Evolutionary conservation across 2,797 vertebrate genomes (phyloP).

Genomic region (Micrastur ruficollis): DNA sequence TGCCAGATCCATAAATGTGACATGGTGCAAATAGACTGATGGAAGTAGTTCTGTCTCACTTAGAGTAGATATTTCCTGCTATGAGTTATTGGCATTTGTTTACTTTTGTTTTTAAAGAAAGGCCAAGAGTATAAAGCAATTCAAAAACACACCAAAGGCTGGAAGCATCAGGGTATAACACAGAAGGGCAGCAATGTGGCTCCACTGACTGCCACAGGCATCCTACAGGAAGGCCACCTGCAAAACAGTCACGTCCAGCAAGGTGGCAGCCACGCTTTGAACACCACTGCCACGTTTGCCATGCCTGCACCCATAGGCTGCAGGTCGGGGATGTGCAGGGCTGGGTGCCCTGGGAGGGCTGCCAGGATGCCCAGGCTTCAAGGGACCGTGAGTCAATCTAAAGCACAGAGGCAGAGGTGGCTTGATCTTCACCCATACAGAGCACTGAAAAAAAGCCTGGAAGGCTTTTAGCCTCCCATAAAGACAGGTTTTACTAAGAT

Average conservation of each 20-base stretch:
- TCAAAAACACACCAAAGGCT: not conserved
- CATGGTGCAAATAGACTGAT: not conserved
- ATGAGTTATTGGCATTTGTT: not conserved
- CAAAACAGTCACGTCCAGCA: not conserved
- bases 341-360: rapidly evolving
- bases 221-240: not conserved
- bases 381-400: not conserved
- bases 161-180: not conserved
- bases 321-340: no score
- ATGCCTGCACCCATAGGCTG: not conserved
- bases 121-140: not conserved
- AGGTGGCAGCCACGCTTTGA: not conserved
- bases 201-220: not conserved
- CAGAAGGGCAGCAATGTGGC: not conserved
- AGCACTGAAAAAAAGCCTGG: not conserved
- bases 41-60: not conserved
- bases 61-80: not conserved
- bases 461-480: not conserved
- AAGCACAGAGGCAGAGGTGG: not conserved
- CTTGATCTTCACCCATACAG: not conserved
- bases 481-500: not conserved
- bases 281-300: rapidly evolving
- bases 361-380: not conserved
- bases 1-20: not conserved
- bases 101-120: not conserved